phyloP scores from a whole-genome alignment of 2,888 invertebrate species.

The Emesis russula region DNA sequence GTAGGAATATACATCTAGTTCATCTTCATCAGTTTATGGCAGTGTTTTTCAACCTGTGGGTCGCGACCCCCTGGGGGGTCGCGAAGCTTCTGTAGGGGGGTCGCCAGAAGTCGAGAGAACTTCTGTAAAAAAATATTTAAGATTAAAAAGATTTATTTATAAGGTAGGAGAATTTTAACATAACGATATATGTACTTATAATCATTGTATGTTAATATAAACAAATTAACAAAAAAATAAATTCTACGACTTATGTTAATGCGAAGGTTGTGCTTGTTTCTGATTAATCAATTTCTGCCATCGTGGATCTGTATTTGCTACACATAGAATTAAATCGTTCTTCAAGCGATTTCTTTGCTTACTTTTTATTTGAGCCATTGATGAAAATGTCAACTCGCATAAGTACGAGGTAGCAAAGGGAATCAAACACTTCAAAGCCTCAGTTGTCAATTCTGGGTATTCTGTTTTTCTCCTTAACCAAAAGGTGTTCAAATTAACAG shows the following conservation, averaged over 20 bases:
- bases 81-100: too few species aligned
- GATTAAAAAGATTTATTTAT: background rate
- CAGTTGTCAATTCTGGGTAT: conserved; percentile 16
- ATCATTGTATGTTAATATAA: background rate
- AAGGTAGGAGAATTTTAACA: background rate
- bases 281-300: conserved; percentile 33
- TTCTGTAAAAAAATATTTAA: background rate
- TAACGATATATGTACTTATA: background rate
- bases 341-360: conserved; percentile 76
- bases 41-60: too few species aligned
- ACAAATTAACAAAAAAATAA: conserved; percentile 1
- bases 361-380: conserved; percentile 26
- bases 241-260: background rate
- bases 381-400: conserved; percentile 53
- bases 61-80: too few species aligned
- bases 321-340: conserved; percentile 70
- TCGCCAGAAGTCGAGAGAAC: too few species aligned
- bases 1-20: too few species aligned
- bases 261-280: background rate
- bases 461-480: conserved; percentile 20
- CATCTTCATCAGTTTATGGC: too few species aligned
- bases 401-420: conserved; percentile 48
- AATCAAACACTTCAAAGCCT: conserved; percentile 28
- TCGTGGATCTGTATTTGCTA: conserved; percentile 65
- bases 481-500: conserved; percentile 13